These are phyloP conservation scores for Helarctos malayanus DNA, from an alignment of 2,797 vertebrate genomes.

Conservation along the genomic window DNA sequence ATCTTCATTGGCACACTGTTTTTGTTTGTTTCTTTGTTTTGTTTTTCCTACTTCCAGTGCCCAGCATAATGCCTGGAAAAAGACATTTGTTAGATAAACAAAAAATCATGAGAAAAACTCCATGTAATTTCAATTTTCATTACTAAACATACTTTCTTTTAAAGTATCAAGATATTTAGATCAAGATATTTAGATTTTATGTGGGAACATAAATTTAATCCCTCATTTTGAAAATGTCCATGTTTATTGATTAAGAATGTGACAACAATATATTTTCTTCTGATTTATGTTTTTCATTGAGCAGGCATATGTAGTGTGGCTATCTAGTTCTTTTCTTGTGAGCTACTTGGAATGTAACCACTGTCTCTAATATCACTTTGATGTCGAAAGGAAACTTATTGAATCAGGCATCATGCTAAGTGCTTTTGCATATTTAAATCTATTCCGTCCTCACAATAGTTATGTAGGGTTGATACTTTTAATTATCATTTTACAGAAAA, in stretches of 20 bases:
- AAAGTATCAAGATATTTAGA: neutral
- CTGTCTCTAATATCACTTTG: neutral
- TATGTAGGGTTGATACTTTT: conserved; percentile 1
- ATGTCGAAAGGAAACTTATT: neutral
- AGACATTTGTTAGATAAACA: neutral
- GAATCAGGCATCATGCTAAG: neutral
- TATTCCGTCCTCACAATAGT: neutral
- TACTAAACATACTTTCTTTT: neutral
- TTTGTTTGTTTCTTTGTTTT: neutral
- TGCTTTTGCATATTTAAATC: conserved; percentile 40
- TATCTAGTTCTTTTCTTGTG: neutral
- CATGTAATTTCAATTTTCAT: neutral
- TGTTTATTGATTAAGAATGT: neutral
- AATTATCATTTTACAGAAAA: conserved; percentile 50
- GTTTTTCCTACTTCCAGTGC: too few relatives aligned
- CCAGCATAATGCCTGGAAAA: neutral
- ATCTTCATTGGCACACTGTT: neutral
- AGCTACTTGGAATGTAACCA: neutral
- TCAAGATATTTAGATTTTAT: conserved; percentile 3
- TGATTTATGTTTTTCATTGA: neutral
- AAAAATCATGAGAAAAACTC: neutral
- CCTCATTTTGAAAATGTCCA: neutral
- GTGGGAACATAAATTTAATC: neutral
- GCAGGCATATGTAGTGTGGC: neutral
- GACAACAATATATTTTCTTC: neutral